Percentiles rank a stretch among this genome's conserved stretches.
phyloP scores from a whole-genome alignment of 2,888 invertebrate genomes.

The Scelioninae gen. 1 region DNA sequence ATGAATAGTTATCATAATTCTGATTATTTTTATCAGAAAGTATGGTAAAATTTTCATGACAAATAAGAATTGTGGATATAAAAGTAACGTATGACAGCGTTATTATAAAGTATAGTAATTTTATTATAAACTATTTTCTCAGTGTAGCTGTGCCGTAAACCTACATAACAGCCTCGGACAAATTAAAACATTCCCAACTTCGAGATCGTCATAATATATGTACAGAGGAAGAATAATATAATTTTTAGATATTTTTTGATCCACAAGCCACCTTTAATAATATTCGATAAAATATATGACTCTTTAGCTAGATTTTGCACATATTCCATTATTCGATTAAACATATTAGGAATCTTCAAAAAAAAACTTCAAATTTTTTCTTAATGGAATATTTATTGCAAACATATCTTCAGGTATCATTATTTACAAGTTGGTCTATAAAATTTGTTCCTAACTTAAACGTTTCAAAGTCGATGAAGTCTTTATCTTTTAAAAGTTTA shows the following conservation, averaged over 20 bases:
- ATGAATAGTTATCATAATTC: too few relatives aligned
- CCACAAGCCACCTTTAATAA: background rate
- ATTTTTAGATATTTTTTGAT: background rate
- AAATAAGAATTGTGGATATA: too few relatives aligned
- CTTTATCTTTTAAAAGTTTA: slow-evolving; percentile 37
- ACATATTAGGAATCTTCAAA: slow-evolving; percentile 17
- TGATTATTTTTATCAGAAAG: too few relatives aligned
- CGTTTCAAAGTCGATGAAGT: slow-evolving; percentile 33
- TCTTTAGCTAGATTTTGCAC: background rate
- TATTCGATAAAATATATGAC: background rate
- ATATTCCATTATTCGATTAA: background rate
- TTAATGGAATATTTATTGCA: slow-evolving; percentile 34
- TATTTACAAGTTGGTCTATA: slow-evolving; percentile 12
- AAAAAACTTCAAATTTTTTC: slow-evolving; percentile 43
- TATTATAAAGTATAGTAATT: too few relatives aligned
- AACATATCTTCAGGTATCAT: slow-evolving; percentile 21
- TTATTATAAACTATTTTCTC: too few relatives aligned
- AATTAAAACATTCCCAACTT: background rate
- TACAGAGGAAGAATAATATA: too few relatives aligned
- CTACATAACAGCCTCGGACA: too few relatives aligned
- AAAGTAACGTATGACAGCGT: too few relatives aligned
- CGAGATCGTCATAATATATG: too few relatives aligned
- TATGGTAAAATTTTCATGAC: too few relatives aligned
- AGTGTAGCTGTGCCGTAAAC: too few relatives aligned
- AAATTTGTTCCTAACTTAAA: slow-evolving; percentile 36